A percentile compares a stretch with the other conserved stretches of the same genome.
Evolutionary conservation across 2,113 vertebrate genomes (phyloP).

Genomic region (Arenaria interpres): DNA sequence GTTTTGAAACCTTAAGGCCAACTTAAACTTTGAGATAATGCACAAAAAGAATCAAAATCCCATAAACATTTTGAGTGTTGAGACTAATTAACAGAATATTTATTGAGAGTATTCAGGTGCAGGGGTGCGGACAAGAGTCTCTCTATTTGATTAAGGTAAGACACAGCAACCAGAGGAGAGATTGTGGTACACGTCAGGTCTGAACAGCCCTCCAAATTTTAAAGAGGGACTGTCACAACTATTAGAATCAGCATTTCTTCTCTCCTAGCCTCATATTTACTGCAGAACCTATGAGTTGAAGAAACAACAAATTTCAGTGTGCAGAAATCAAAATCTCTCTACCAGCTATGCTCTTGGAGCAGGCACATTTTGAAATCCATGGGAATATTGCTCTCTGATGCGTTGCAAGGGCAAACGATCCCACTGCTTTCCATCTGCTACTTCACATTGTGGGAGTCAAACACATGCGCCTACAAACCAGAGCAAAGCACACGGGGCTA

Average conservation of each 20-base stretch:
- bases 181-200: background rate
- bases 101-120: background rate
- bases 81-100: background rate
- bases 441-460: background rate
- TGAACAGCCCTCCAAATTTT: background rate
- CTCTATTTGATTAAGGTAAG: background rate
- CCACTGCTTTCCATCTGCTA: background rate
- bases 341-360: background rate
- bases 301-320: background rate
- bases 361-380: background rate
- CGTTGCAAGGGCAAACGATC: background rate
- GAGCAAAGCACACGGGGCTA: background rate
- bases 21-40: background rate
- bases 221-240: background rate
- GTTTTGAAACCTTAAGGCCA: background rate
- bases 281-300: background rate
- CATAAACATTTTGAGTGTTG: background rate
- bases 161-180: background rate
- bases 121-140: background rate
- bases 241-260: background rate
- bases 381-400: background rate
- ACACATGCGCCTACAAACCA: background rate
- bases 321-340: background rate
- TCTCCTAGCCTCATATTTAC: background rate
- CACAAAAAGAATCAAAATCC: background rate